Base-by-base conservation (phyloP, 2,888 invertebrate genomes). In the Boloria selene region DNA sequence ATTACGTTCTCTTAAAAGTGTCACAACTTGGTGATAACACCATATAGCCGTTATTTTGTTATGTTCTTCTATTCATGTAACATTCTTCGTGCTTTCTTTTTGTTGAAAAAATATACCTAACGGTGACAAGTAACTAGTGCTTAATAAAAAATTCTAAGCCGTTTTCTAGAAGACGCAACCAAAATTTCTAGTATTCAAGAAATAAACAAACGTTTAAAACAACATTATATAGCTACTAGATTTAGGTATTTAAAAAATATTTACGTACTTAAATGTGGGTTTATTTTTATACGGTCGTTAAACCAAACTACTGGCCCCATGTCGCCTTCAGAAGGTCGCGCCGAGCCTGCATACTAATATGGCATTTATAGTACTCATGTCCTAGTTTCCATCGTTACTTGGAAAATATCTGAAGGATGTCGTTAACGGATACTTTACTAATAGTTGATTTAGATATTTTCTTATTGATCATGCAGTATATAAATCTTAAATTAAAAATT, bases 241-340 rank as follows among this genome's bases (percentile, higher is more conserved):
- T 14, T 4, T 16, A 3, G 16, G 17, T 51, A 13, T 55, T 3
- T 18, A 58, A 47, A 5, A 47, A 58, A 16, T 58, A 26, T 17
- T 5, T n/a, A 4, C 22, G 31, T 49, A 26, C 4, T 47, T 18
- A 14, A 2, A 42, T 22, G 4, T 44, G 5, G 61, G 26, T n/a
- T 22, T 45, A 61, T 22, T 14, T 38, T 56, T 45, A 50, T 53
- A 49, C 26, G 65, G 47, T 58, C 47, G 22, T 51, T 61, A 18
- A 59, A 54, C 45, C 13, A 44, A 47, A 10, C 17, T 17, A n/a
- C 44, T 47, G 14, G 61, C 60, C 26, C 50, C 17, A 16, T 45
- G 44, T 16, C 22, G 63, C 66, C 53, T 58, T 67, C 44, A 13
- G 58, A 63, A 69, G 69, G 69, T 67, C 67, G 31, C 14, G n/a